A percentile compares a stretch with the other conserved stretches of the same genome.
Evolutionary conservation across 2,113 vertebrate species (phyloP).

Genomic region (Erinaceus europaeus): DNA sequence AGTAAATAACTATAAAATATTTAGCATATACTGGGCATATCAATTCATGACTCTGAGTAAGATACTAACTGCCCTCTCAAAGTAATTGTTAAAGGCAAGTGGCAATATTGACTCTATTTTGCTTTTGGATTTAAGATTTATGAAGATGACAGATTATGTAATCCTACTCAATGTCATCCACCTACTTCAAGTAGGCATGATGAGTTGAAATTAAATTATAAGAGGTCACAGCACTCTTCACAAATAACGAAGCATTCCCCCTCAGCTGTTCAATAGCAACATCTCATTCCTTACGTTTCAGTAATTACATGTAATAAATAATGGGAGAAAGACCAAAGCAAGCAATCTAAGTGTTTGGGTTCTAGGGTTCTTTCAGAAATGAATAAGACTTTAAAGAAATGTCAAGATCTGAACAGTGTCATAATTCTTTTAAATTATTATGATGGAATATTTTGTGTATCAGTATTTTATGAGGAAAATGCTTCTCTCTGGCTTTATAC

Average conservation of each 20-base stretch:
- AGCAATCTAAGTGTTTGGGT: not conserved
- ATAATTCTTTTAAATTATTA: not conserved
- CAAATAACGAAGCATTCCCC: not conserved
- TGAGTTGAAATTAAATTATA: constrained; percentile 31
- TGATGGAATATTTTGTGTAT: not conserved
- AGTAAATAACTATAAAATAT: not conserved
- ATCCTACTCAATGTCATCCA: not conserved
- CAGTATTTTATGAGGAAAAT: constrained; percentile 1
- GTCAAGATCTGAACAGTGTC: not conserved
- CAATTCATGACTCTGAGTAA: not conserved
- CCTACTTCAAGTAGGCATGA: not conserved
- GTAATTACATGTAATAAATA: not conserved
- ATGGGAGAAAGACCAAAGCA: not conserved
- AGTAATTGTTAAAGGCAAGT: not conserved
- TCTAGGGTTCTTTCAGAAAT: not conserved
- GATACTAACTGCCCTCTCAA: not conserved
- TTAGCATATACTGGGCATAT: not conserved
- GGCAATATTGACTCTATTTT: constrained; percentile 7
- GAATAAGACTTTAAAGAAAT: constrained; percentile 12
- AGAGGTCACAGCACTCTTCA: not conserved
- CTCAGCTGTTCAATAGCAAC: not conserved
- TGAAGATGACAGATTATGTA: constrained; percentile 10
- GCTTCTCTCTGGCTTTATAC: not conserved
- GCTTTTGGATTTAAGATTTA: constrained; percentile 20
- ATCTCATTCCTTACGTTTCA: not conserved